These are phyloP conservation scores for Ciconia boyciana DNA, from an alignment of 2,113 vertebrate genomes.

Conservation along the genomic window DNA sequence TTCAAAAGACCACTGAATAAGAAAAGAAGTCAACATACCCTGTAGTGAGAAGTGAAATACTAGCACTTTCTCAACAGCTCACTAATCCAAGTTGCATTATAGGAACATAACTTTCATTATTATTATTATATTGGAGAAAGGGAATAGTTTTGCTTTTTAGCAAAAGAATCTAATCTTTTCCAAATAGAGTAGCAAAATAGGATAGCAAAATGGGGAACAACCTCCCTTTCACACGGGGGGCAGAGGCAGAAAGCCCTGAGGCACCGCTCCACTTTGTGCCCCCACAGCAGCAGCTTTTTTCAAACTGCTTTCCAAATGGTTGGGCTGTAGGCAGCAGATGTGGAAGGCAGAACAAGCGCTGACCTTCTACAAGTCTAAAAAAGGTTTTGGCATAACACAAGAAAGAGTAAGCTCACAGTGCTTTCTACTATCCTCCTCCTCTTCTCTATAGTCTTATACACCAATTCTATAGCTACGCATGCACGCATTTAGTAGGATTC, in stretches of 20 bases:
- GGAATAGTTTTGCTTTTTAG: neutral
- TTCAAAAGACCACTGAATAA: neutral
- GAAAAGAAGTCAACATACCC: neutral
- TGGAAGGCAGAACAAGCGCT: neutral
- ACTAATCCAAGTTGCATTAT: neutral
- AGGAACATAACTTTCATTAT: neutral
- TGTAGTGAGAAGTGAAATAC: neutral
- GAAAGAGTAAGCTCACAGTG: neutral
- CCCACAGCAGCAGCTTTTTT: neutral
- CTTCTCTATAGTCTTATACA: neutral
- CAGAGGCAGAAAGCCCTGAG: neutral
- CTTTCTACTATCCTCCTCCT: neutral
- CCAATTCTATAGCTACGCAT: neutral
- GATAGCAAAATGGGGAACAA: neutral
- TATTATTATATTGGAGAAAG: neutral
- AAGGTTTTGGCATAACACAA: neutral
- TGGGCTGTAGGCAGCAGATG: neutral
- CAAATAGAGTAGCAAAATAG: neutral
- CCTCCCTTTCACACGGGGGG: fast-evolving
- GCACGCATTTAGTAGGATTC: neutral
- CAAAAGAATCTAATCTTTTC: neutral
- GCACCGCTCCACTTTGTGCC: neutral
- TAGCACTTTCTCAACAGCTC: neutral
- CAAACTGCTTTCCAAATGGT: neutral
- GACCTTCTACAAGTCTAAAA: neutral